Evolutionary conservation across 2,113 vertebrate genomes (phyloP), one percentile per base, ranked within the genome.

Genomic region (Sorex araneus): DNA sequence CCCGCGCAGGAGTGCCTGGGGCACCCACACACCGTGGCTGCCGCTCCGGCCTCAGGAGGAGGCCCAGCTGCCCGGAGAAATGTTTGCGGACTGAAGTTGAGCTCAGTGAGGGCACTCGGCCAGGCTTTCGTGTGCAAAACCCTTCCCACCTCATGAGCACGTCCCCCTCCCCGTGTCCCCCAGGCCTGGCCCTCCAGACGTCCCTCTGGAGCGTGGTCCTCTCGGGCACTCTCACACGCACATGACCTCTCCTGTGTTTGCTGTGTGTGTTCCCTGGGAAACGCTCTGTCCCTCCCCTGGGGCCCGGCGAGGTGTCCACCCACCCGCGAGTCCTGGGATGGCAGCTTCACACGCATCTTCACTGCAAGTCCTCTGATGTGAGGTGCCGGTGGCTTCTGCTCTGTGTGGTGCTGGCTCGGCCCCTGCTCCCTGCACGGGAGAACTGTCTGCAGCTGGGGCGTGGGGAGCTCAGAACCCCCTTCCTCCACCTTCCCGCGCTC

Each of bases 161-260:
- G 0, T 40, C 63, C 47, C 18, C 7, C 8, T 79, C 66, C 40
- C 28, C 15, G 23, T 0, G 2, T 11, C 12, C 5, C 25, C 21
- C 0, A 3, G 4, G 15, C 9, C 36, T 13, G 0, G 16, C 8
- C 8, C 21, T 36, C 12, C 45, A 0, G 1, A 64, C 25, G 2
- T 15, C 67, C 10, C 6, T 1, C n/a, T n/a, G n/a, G 0, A 1
- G 11, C 0, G 0, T 67, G 40, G 7, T 40, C 40, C 63, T 67
- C 50, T 69, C 43, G 30, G 10, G 54, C 28, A 21, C 30, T 66
- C 4, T 63, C 34, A 6, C 3, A 7, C 4, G 8, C 28, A 21
- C 13, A 70, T 60, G 47, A 34, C 30, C 8, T 13, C 27, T 47
- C 57, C 57, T 23, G 19, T 6, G 57, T 21, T 60, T 60, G 57